A percentile compares a stretch with the other conserved stretches of the same genome.
Evolutionary conservation across 1,140 invertebrate species (phyloP).

Genomic region (Drosophila sp.): DNA sequence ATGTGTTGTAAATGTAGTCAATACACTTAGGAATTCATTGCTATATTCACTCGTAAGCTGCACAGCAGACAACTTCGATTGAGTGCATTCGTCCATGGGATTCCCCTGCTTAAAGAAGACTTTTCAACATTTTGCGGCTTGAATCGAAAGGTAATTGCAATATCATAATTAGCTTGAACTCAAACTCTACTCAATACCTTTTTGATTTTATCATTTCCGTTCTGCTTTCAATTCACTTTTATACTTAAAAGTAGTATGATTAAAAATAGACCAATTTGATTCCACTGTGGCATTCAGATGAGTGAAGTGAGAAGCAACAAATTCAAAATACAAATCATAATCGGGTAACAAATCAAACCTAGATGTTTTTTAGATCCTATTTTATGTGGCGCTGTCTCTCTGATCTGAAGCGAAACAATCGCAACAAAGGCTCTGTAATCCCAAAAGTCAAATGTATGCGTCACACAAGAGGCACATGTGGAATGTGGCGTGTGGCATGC

Average conservation of each 20-base stretch:
- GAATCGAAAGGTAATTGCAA: background rate
- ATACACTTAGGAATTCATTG: conserved; percentile 9
- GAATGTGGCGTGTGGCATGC: background rate
- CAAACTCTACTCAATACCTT: no score
- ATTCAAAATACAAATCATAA: conserved; percentile 73
- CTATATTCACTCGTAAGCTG: background rate
- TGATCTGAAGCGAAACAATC: conserved; percentile 14
- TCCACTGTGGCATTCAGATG: no score
- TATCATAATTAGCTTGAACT: background rate
- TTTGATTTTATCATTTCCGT: no score
- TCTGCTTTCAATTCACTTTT: no score
- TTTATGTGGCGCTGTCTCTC: conserved; percentile 53
- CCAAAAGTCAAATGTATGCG: conserved; percentile 33
- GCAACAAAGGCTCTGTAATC: conserved; percentile 23
- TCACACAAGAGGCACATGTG: background rate
- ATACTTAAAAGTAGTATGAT: no score
- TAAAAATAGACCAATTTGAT: no score
- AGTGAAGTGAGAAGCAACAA: conserved; percentile 16
- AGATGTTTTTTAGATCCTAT: conserved; percentile 43
- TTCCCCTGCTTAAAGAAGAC: background rate
- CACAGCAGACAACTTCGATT: conserved; percentile 1
- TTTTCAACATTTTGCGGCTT: background rate
- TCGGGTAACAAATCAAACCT: conserved; percentile 72
- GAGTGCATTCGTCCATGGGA: conserved; percentile 9
- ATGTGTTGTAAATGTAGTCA: conserved; percentile 5